A percentile compares a stretch with the other conserved stretches of the same genome.
phyloP scores from a whole-genome alignment of 2,113 vertebrate genomes.

The Aspidoscelis tigris region DNA sequence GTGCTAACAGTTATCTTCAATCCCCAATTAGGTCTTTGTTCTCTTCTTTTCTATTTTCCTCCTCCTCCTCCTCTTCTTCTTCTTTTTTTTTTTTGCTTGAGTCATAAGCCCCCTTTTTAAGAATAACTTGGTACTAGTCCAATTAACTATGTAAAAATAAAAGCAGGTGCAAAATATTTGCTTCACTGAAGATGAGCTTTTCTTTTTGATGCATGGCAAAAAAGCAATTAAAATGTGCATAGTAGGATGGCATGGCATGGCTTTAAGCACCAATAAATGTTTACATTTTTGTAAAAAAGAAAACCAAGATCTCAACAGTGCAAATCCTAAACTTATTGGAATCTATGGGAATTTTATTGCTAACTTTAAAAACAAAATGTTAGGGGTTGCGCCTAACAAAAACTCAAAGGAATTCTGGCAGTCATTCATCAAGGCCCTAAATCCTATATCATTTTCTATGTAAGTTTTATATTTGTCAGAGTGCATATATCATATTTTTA shows the following conservation, averaged over 20 bases:
- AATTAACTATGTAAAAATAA: conserved; percentile 36
- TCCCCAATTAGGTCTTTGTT: conserved; percentile 15
- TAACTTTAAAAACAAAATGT: background rate
- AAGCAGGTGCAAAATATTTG: conserved; percentile 33
- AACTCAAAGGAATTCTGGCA: background rate
- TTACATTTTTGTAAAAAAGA: background rate
- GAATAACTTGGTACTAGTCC: background rate
- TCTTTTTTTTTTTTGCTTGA: background rate
- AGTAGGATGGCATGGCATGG: conserved; percentile 2
- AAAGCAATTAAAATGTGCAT: conserved; percentile 7
- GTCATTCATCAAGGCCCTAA: background rate
- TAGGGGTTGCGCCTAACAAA: background rate
- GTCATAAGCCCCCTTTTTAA: background rate
- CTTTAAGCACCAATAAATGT: conserved; percentile 26
- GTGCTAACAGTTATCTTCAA: background rate
- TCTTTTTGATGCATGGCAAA: background rate
- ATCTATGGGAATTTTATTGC: conserved; percentile 33
- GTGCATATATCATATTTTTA: background rate
- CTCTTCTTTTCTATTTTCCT: conserved; percentile 10
- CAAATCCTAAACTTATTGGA: conserved; percentile 13
- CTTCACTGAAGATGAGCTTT: conserved; percentile 23
- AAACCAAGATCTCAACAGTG: conserved; percentile 32
- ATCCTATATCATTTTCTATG: background rate
- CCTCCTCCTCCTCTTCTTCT: conserved; percentile 29
- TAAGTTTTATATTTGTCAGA: background rate